Conservation (phyloP, 2,113 vertebrate species). For the Lampris incognitus region DNA sequence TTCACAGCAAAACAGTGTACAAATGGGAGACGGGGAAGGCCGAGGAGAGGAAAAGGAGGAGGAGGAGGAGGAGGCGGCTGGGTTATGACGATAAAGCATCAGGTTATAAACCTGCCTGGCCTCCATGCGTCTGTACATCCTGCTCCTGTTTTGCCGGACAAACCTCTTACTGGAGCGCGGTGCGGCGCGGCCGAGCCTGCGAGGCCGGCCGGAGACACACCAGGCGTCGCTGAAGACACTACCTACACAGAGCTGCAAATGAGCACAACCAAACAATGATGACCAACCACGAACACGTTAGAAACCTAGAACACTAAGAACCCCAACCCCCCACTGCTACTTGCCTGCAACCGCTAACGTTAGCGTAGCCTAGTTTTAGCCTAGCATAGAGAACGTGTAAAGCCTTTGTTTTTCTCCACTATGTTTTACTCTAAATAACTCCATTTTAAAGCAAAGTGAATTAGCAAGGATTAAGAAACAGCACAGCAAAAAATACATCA, state of each 20-base stretch:
- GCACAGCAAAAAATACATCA: constrained; percentile 22
- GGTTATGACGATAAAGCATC: constrained; percentile 25
- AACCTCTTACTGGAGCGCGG: constrained; percentile 17
- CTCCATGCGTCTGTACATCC: constrained; percentile 28
- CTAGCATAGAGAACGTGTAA: constrained; percentile 22
- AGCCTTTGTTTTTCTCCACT: constrained; percentile 6
- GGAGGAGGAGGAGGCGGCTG: constrained; percentile 7
- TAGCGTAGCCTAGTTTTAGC: constrained; percentile 26
- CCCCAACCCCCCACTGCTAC: constrained; percentile 29
- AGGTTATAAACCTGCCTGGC: constrained; percentile 18
- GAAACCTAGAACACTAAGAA: constrained; percentile 13
- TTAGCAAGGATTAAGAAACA: constrained; percentile 22
- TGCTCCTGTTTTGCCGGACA: constrained; percentile 18
- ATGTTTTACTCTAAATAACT: constrained; percentile 21
- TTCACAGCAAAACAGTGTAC: constrained; percentile 28
- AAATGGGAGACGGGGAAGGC: constrained; percentile 6
- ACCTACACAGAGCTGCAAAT: constrained; percentile 32
- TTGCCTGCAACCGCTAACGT: constrained; percentile 15
- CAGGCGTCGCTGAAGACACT: constrained; percentile 39
- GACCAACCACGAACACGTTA: constrained; percentile 1
- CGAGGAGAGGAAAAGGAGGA: not conserved
- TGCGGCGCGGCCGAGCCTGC: constrained; percentile 49
- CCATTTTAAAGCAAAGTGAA: constrained; percentile 32
- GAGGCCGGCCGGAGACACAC: constrained; percentile 37
- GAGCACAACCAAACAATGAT: constrained; percentile 41